phyloP scores from a whole-genome alignment of 64 coral and sea anemone species.

The Exaiptasia diaphana region DNA sequence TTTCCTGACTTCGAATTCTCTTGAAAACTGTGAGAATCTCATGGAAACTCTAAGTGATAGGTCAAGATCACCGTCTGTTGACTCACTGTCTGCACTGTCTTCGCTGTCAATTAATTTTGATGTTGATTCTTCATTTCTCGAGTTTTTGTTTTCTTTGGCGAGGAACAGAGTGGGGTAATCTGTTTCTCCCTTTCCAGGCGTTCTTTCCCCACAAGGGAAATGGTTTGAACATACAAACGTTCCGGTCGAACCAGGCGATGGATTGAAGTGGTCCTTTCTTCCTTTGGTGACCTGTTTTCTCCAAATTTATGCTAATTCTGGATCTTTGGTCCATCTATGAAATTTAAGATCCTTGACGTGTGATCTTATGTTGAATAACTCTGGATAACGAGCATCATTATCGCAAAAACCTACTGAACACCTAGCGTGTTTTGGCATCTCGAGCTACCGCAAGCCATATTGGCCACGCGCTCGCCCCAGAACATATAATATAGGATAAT shows the following conservation, averaged over 20 bases:
- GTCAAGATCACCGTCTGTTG: background rate
- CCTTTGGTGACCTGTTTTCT: constrained; percentile 13
- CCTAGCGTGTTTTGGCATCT: constrained; percentile 22
- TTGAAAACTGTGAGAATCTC: constrained; percentile 56
- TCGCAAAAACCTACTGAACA: constrained; percentile 36
- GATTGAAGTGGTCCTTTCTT: background rate
- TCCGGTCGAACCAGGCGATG: background rate
- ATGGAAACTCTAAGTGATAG: constrained; percentile 19
- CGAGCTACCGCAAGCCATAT: no score
- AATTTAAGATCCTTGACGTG: constrained; percentile 11
- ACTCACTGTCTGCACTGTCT: no score
- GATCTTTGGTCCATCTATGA: constrained; percentile 41
- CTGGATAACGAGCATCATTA: constrained; percentile 22
- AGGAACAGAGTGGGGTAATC: no score
- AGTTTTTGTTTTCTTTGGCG: no score
- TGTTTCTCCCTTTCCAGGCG: no score
- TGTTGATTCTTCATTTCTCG: no score
- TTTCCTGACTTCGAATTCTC: constrained; percentile 27
- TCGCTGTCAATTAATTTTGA: no score
- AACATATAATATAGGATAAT: no score
- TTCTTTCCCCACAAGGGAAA: no score
- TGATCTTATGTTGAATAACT: background rate
- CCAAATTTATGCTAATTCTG: constrained; percentile 6
- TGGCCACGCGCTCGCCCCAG: no score
- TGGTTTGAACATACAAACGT: no score